Evolutionary conservation across 2,888 invertebrate genomes (phyloP).

Genomic region (Catocala nupta): DNA sequence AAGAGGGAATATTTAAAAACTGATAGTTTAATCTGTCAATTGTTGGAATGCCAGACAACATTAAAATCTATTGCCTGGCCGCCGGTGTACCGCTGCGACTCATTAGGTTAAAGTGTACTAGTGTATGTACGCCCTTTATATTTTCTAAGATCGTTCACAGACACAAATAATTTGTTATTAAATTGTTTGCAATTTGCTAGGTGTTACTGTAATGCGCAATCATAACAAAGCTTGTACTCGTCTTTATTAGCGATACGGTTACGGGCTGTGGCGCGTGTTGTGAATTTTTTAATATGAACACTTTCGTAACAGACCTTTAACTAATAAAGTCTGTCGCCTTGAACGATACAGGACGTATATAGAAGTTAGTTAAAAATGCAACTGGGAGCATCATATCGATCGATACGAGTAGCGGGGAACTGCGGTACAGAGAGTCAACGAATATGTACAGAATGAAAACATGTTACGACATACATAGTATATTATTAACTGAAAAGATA

Average conservation of each 20-base stretch:
- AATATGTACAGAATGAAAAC: too few species aligned
- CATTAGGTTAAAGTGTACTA: too few species aligned
- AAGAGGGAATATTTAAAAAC: too few species aligned
- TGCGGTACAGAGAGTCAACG: too few species aligned
- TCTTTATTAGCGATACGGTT: constrained; percentile 31
- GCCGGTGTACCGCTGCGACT: too few species aligned
- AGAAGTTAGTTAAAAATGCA: constrained; percentile 39
- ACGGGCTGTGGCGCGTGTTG: constrained; percentile 36
- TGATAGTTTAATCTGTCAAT: too few species aligned
- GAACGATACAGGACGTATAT: constrained; percentile 28
- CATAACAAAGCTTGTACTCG: constrained; percentile 39
- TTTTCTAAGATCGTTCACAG: too few species aligned
- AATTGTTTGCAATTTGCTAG: constrained; percentile 21
- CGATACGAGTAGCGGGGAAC: not conserved
- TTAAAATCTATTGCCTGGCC: too few species aligned
- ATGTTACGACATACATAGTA: too few species aligned
- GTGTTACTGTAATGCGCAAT: constrained; percentile 39
- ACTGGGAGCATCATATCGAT: not conserved
- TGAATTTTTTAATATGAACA: constrained; percentile 40
- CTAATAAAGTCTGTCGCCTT: constrained; percentile 48
- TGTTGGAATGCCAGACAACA: too few species aligned
- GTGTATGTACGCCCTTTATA: not conserved
- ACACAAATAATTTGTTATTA: not conserved
- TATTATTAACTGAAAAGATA: too few species aligned
- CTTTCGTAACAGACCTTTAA: constrained; percentile 58